Evolutionary conservation across 2,113 vertebrate species (phyloP).

Genomic region (Eidolon helvum): DNA sequence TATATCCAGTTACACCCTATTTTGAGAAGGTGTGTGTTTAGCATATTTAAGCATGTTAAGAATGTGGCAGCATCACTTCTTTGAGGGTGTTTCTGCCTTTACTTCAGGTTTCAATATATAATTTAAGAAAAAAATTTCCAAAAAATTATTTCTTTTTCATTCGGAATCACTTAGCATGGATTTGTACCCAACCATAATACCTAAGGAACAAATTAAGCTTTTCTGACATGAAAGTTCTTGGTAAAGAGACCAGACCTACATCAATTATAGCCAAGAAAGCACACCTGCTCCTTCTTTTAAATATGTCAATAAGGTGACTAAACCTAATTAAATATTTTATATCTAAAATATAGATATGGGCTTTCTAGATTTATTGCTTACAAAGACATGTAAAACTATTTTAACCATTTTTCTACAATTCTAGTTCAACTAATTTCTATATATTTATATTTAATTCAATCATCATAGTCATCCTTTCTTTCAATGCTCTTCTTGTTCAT

Average conservation of each 20-base stretch:
- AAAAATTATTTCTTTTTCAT: background rate
- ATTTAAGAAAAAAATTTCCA: background rate
- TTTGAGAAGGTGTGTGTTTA: background rate
- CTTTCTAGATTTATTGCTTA: background rate
- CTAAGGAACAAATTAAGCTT: background rate
- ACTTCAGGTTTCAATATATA: background rate
- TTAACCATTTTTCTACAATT: background rate
- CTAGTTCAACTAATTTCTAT: background rate
- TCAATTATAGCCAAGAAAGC: background rate
- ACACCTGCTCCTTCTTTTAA: background rate
- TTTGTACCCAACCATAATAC: background rate
- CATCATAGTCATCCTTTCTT: background rate
- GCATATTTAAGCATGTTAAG: background rate
- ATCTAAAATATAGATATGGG: background rate
- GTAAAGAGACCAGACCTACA: background rate
- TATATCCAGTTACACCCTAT: background rate
- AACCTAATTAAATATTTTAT: background rate
- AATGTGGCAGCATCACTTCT: background rate
- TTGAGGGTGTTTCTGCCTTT: background rate
- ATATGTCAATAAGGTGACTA: background rate
- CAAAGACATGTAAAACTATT: background rate
- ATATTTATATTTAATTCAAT: background rate
- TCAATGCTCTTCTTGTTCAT: background rate
- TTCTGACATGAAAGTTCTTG: background rate
- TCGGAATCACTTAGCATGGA: background rate